These are phyloP conservation scores for Lamellibrachia columna DNA, from an alignment of 2,888 invertebrate genomes.

Conservation along the genomic window DNA sequence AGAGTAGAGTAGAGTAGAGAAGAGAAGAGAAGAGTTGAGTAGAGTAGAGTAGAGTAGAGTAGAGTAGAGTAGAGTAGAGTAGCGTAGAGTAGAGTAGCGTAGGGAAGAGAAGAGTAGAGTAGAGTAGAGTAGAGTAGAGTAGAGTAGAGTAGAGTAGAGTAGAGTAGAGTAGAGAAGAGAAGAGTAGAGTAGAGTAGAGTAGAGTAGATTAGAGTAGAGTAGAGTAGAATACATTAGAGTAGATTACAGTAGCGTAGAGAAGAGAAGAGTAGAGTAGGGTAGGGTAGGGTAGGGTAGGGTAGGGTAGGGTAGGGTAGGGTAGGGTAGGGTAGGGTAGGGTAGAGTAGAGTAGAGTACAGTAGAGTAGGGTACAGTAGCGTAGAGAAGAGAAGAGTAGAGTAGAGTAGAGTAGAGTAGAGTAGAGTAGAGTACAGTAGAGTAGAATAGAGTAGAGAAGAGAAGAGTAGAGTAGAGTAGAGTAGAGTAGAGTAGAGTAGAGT, in stretches of 20 bases:
- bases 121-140: slow-evolving; percentile 19
- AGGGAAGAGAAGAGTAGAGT: slow-evolving; percentile 9
- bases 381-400: no score
- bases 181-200: slow-evolving; percentile 19
- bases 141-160: slow-evolving; percentile 19
- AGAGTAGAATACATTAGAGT: no score
- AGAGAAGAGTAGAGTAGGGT: slow-evolving; percentile 16
- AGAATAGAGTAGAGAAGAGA: slow-evolving; percentile 9
- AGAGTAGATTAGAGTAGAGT: no score
- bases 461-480: slow-evolving; percentile 19
- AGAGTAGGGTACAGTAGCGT: neutral
- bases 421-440: slow-evolving; percentile 17
- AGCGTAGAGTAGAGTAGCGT: no score
- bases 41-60: slow-evolving; percentile 19
- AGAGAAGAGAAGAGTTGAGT: slow-evolving; percentile 8
- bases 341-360: slow-evolving; percentile 17
- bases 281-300: slow-evolving; percentile 3
- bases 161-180: slow-evolving; percentile 14
- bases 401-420: slow-evolving; percentile 19
- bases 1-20: slow-evolving; percentile 17
- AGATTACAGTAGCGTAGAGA: no score
- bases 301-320: slow-evolving; percentile 3
- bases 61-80: slow-evolving; percentile 19
- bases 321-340: slow-evolving; percentile 3
- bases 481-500: slow-evolving; percentile 19